These are phyloP conservation scores for Apodemia duryi DNA, from an alignment of 2,888 invertebrate genomes.

Conservation along the genomic window DNA sequence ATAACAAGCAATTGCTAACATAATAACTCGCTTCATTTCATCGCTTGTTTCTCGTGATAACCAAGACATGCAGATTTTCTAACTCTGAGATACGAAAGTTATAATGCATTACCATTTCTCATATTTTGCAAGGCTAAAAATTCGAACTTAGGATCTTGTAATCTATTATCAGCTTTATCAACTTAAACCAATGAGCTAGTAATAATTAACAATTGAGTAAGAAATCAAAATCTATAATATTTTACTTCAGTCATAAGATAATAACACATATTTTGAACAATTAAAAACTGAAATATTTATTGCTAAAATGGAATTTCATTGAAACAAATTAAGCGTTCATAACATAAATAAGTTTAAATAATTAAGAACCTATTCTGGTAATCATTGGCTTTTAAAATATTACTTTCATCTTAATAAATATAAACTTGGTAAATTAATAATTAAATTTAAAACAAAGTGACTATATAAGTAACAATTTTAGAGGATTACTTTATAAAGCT, in stretches of 20 bases:
- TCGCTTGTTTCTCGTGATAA: too few species aligned
- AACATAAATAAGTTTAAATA: not conserved
- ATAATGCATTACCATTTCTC: too few species aligned
- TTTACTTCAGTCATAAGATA: not conserved
- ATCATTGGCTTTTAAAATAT: not conserved
- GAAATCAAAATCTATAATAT: too few species aligned
- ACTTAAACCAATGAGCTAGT: too few species aligned
- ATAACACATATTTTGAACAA: not conserved
- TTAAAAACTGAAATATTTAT: not conserved
- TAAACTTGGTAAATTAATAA: not conserved
- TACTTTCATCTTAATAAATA: not conserved
- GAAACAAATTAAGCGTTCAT: not conserved
- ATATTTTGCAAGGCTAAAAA: too few species aligned
- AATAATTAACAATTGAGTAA: too few species aligned
- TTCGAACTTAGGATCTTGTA: too few species aligned
- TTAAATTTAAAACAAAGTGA: not conserved
- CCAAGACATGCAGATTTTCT: too few species aligned
- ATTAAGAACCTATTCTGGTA: not conserved
- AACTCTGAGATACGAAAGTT: too few species aligned
- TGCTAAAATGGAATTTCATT: not conserved
- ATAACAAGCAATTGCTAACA: too few species aligned
- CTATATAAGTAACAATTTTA: not conserved
- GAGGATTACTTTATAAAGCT: not conserved
- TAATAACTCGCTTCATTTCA: too few species aligned
- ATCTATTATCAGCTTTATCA: too few species aligned